Percentiles rank a stretch among this genome's conserved stretches.
These are phyloP conservation scores for Empidonax traillii DNA, from an alignment of 2,113 vertebrate genomes.

Conservation along the genomic window DNA sequence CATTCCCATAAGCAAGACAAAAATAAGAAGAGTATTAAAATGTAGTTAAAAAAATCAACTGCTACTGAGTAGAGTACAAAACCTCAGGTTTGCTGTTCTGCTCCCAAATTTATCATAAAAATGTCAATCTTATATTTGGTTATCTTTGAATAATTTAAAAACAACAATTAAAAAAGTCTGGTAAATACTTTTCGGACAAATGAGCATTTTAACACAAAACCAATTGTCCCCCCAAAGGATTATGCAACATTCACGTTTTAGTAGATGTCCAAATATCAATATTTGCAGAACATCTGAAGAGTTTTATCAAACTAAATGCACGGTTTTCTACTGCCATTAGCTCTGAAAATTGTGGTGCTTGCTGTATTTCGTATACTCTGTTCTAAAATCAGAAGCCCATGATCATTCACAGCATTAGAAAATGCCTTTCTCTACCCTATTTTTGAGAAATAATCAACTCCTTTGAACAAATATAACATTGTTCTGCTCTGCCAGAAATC, in stretches of 20 bases:
- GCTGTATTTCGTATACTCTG: neutral
- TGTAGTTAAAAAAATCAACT: neutral
- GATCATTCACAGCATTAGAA: neutral
- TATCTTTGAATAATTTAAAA: neutral
- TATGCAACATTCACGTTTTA: neutral
- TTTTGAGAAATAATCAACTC: neutral
- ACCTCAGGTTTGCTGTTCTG: neutral
- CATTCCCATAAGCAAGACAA: neutral
- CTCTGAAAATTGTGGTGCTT: neutral
- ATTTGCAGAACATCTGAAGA: neutral
- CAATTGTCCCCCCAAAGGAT: neutral
- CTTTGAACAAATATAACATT: neutral
- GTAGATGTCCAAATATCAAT: neutral
- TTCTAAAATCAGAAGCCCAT: neutral
- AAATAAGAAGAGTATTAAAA: neutral
- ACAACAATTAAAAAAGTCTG: neutral
- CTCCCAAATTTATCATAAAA: neutral
- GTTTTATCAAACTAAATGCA: neutral
- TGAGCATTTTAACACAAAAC: neutral
- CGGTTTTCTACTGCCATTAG: neutral
- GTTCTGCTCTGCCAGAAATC: neutral
- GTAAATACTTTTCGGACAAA: neutral
- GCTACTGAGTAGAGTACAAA: neutral
- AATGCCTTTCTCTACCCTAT: neutral
- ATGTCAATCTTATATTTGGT: neutral